Percentiles rank a stretch among this genome's conserved stretches.
Evolutionary conservation across 37 sponge, comb jelly and placozoan genomes (phyloP).

Genomic region (Beroe forskalii): DNA sequence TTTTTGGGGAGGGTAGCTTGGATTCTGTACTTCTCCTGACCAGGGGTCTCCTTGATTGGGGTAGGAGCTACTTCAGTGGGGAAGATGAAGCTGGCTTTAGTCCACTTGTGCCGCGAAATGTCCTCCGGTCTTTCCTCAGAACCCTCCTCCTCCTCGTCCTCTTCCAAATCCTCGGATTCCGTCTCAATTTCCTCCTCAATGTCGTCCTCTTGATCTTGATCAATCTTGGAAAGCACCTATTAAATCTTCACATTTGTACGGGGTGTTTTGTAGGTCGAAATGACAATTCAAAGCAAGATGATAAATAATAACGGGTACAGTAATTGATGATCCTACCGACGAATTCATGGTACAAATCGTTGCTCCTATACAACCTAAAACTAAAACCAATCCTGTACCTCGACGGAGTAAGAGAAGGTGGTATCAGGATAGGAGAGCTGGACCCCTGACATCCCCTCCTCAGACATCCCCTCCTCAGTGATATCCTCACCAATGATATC

Average conservation of each 20-base stretch:
- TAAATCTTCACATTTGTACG: no score
- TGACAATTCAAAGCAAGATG: no score
- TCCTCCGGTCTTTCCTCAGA: background rate
- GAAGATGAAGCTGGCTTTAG: slow-evolving; percentile 1
- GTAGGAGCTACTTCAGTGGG: slow-evolving; percentile 7
- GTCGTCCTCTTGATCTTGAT: background rate
- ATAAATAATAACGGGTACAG: no score
- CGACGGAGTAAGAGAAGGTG: background rate
- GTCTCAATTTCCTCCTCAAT: background rate
- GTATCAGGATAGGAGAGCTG: background rate
- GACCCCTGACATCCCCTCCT: background rate
- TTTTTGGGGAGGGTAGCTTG: background rate
- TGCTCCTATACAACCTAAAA: no score
- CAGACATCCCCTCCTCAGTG: background rate
- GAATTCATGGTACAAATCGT: no score
- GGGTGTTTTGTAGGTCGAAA: no score
- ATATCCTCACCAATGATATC: background rate
- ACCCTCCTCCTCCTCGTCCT: background rate
- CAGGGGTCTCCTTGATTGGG: slow-evolving; percentile 3
- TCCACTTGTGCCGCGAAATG: background rate
- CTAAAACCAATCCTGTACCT: no score
- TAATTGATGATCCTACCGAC: no score
- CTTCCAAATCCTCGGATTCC: background rate
- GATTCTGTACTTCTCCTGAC: background rate
- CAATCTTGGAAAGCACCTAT: no score